Conservation (phyloP, 2,113 vertebrate species). For the Equus quagga region DNA sequence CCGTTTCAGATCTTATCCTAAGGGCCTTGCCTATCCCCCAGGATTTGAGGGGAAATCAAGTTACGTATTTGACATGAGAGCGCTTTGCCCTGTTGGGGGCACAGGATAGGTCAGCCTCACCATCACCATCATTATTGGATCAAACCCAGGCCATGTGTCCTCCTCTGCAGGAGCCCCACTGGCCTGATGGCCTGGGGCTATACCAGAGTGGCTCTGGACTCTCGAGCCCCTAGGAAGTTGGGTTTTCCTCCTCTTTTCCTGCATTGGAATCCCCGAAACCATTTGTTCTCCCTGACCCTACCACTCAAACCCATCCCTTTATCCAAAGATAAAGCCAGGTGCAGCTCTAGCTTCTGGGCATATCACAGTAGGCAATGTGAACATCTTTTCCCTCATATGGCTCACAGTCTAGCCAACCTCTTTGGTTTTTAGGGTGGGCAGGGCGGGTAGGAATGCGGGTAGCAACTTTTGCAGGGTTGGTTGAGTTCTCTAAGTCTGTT, state of each 20-base stretch:
- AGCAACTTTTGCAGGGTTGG: background rate
- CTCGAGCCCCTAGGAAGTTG: background rate
- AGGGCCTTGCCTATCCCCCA: background rate
- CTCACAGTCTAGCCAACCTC: background rate
- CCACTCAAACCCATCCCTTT: background rate
- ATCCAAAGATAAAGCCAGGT: background rate
- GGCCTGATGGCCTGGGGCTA: background rate
- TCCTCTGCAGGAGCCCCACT: background rate
- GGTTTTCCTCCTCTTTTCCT: background rate
- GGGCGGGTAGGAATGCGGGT: background rate
- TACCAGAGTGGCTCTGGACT: background rate
- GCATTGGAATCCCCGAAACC: background rate
- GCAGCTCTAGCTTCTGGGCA: background rate
- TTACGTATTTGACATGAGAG: background rate
- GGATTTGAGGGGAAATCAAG: background rate
- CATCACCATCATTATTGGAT: background rate
- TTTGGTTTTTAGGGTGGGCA: background rate
- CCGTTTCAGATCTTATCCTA: background rate
- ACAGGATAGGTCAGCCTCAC: background rate
- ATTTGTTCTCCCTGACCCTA: background rate
- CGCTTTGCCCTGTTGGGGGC: background rate
- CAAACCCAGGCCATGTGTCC: background rate
- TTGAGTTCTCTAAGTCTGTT: background rate
- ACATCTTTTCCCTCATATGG: background rate
- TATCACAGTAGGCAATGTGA: background rate